Evolutionary conservation across 2,113 vertebrate genomes (phyloP).

Genomic region (Copsychus sechellarum): DNA sequence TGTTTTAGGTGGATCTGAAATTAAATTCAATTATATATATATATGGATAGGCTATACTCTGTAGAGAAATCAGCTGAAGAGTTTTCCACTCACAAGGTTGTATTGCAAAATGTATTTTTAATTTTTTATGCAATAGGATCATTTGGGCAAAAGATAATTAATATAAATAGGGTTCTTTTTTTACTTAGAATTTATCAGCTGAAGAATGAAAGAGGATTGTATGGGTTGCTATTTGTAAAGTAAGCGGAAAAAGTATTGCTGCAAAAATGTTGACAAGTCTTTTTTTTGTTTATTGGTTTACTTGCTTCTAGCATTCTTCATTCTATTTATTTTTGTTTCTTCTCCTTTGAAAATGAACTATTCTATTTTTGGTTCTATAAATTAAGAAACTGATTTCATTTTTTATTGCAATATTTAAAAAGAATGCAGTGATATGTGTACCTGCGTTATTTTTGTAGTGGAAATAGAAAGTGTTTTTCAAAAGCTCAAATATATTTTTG

Average conservation of each 20-base stretch:
- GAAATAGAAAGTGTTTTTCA: background rate
- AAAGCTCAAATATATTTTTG: background rate
- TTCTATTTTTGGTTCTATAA: background rate
- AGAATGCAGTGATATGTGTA: background rate
- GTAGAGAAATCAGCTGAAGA: background rate
- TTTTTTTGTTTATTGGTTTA: constrained; percentile 2
- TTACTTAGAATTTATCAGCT: background rate
- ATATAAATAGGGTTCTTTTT: background rate
- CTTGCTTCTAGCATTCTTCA: background rate
- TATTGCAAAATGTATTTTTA: background rate
- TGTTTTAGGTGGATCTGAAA: background rate
- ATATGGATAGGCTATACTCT: background rate
- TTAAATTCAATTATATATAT: background rate
- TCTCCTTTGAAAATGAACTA: constrained; percentile 4
- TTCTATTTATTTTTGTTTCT: constrained; percentile 13
- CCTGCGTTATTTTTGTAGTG: background rate
- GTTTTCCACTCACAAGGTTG: background rate
- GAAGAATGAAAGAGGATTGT: background rate
- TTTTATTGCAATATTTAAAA: background rate
- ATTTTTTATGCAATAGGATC: background rate
- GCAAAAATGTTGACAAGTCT: background rate
- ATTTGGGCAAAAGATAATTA: background rate
- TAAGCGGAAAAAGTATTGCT: background rate
- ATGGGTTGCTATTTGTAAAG: background rate
- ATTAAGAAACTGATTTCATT: constrained; percentile 2